Evolutionary conservation across 2,113 vertebrate genomes (phyloP).

Genomic region (Ictidomys tridecemlineatus): DNA sequence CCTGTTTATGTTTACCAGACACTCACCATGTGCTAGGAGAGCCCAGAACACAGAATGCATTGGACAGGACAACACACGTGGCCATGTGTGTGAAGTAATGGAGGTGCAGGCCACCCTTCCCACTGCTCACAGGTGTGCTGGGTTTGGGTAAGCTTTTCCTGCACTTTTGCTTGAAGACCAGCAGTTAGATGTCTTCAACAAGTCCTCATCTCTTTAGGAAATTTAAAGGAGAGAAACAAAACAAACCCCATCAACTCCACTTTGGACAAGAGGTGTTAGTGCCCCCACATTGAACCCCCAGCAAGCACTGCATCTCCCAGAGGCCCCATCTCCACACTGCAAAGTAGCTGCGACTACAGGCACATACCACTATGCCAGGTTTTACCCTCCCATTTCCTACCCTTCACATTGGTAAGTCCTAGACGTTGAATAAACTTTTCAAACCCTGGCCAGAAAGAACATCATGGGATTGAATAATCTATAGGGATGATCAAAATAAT

Average conservation of each 20-base stretch:
- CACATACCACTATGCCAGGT: fast-evolving
- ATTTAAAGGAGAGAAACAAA: not conserved
- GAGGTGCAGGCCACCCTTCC: not conserved
- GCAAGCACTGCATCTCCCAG: not conserved
- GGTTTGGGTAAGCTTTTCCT: not conserved
- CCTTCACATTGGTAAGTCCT: not conserved
- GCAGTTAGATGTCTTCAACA: not conserved
- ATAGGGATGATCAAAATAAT: not conserved
- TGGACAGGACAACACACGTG: not conserved
- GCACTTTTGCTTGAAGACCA: not conserved
- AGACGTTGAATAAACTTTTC: not conserved
- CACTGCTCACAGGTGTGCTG: not conserved
- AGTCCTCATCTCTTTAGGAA: not conserved
- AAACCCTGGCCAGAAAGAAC: not conserved
- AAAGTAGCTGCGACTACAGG: no score
- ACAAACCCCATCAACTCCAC: not conserved
- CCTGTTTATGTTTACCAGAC: conserved; percentile 28
- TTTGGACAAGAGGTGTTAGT: not conserved
- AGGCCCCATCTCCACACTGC: not conserved
- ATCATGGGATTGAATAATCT: not conserved
- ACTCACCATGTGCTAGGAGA: not conserved
- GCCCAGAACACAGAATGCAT: not conserved
- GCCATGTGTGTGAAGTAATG: not conserved
- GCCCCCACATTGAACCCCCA: no score
- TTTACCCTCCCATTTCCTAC: not conserved